Evolutionary conservation across 2,888 invertebrate species (phyloP).

Genomic region (Spodoptera exigua): DNA sequence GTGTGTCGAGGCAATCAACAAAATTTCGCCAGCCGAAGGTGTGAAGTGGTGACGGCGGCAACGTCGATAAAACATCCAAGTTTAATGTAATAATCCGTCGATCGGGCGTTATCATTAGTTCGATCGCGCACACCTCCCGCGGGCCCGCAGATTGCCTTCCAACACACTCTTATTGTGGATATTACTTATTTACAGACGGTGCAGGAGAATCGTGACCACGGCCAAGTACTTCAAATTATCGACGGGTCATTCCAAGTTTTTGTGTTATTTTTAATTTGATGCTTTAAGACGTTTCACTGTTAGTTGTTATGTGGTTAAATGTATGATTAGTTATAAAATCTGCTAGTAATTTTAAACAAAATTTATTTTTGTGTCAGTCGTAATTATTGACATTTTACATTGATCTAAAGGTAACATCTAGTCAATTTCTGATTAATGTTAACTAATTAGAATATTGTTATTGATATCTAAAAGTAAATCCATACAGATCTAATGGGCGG

Average conservation of each 20-base stretch:
- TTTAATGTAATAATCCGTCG: slow-evolving; percentile 88
- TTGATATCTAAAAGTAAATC: slow-evolving; percentile 59
- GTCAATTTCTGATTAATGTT: slow-evolving; percentile 16
- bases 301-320: slow-evolving; percentile 27
- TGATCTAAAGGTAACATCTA: background rate
- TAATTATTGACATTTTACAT: background rate
- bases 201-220: slow-evolving; percentile 50
- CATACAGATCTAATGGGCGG: slow-evolving; percentile 61
- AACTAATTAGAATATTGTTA: slow-evolving; percentile 36
- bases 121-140: slow-evolving; percentile 86
- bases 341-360: slow-evolving; percentile 7
- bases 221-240: slow-evolving; percentile 46
- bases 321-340: slow-evolving; percentile 13
- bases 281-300: slow-evolving; percentile 41
- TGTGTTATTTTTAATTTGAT: slow-evolving; percentile 42
- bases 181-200: slow-evolving; percentile 62
- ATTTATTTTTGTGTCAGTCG: background rate
- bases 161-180: slow-evolving; percentile 80
- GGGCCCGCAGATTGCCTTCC: slow-evolving; percentile 82
- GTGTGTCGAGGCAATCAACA: slow-evolving; percentile 58
- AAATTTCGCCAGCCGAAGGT: slow-evolving; percentile 73
- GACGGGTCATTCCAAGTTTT: slow-evolving; percentile 54
- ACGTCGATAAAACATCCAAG: slow-evolving; percentile 77
- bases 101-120: slow-evolving; percentile 85
- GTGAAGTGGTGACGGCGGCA: slow-evolving; percentile 72